phyloP scores from a whole-genome alignment of 2,797 vertebrate genomes.

The Esox masquinongy region DNA sequence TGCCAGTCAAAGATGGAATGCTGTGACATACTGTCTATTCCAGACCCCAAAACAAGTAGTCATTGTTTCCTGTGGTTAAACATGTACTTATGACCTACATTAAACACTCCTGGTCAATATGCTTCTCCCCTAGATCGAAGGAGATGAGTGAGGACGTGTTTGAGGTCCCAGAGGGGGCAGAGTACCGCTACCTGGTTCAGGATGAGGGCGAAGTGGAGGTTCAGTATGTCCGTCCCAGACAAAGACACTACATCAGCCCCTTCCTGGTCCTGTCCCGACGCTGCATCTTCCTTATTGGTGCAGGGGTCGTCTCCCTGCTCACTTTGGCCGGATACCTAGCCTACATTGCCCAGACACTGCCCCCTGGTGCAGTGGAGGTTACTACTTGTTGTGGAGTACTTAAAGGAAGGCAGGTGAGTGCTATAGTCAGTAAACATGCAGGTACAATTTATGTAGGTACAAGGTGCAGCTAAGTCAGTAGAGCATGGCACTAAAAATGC shows the following conservation, averaged over 20 bases:
- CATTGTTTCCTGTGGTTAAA: too few species aligned
- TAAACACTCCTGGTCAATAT: not conserved
- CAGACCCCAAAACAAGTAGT: too few species aligned
- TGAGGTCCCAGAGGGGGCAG: constrained; percentile 67
- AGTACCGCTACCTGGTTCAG: constrained; percentile 81
- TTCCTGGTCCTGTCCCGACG: constrained; percentile 69
- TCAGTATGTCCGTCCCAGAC: constrained; percentile 64
- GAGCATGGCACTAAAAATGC: not conserved
- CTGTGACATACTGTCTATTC: too few species aligned
- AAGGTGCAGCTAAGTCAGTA: not conserved
- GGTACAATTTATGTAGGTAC: not conserved
- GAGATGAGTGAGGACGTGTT: constrained; percentile 38
- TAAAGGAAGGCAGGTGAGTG: constrained; percentile 62
- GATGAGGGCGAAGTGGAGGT: constrained; percentile 72
- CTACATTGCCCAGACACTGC: constrained; percentile 72
- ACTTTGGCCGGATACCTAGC: constrained; percentile 69
- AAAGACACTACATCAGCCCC: constrained; percentile 71
- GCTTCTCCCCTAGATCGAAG: not conserved
- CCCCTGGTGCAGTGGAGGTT: constrained; percentile 50
- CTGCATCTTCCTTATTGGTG: constrained; percentile 67
- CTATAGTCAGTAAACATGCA: not conserved
- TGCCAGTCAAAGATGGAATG: too few species aligned
- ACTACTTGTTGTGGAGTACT: constrained; percentile 59
- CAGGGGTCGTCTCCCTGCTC: constrained; percentile 63
- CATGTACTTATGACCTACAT: not conserved